These are phyloP conservation scores for Anoplius nigerrimus DNA, from an alignment of 2,888 invertebrate species.

Conservation along the genomic window DNA sequence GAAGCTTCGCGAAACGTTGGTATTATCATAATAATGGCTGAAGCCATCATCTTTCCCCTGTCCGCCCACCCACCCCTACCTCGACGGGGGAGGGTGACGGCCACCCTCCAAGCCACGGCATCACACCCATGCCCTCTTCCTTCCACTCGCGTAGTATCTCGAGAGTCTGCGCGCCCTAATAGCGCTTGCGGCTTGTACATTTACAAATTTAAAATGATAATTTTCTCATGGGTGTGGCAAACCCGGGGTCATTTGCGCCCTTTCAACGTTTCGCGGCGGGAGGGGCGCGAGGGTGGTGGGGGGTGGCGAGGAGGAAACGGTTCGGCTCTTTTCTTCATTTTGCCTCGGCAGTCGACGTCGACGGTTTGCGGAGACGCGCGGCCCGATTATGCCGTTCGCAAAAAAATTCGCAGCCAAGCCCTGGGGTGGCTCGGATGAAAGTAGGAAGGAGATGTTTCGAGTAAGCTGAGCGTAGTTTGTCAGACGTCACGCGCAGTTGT, in stretches of 20 bases:
- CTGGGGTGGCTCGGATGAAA: no score
- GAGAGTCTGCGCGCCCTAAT: constrained; percentile 52
- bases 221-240: constrained; percentile 59
- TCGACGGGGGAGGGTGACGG: no score
- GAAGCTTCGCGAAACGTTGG: constrained; percentile 57
- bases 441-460: background rate
- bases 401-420: no score
- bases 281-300: background rate
- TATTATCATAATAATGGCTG: constrained; percentile 68
- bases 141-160: constrained; percentile 27
- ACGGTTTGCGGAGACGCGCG: background rate
- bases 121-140: constrained; percentile 27
- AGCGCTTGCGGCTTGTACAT: constrained; percentile 61
- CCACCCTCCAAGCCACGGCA: constrained; percentile 18
- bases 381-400: constrained; percentile 42
- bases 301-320: constrained; percentile 1
- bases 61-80: constrained; percentile 46
- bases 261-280: constrained; percentile 44
- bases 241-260: constrained; percentile 61
- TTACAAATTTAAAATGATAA: constrained; percentile 70
- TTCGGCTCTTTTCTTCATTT: constrained; percentile 6
- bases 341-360: no score
- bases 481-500: constrained; percentile 55
- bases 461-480: constrained; percentile 50
- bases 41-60: constrained; percentile 62